A percentile compares a stretch with the other conserved stretches of the same genome.
Conservation (phyloP, 1,140 invertebrate species). For the Aphidius ervi region DNA sequence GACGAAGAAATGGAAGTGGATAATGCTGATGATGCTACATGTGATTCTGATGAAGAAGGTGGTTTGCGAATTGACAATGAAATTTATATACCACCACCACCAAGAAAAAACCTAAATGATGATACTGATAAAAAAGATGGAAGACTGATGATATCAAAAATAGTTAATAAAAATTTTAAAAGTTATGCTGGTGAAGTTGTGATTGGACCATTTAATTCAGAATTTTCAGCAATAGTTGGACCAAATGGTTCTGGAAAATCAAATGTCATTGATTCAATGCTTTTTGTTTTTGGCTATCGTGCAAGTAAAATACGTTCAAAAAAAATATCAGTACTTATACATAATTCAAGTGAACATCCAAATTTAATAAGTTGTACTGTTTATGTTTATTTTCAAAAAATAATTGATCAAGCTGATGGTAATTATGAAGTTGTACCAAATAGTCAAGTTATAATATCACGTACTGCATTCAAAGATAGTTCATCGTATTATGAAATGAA, state of each 20-base stretch:
- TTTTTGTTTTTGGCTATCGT: slow-evolving; percentile 98
- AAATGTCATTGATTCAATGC: slow-evolving; percentile 98
- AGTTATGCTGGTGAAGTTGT: slow-evolving; percentile 85
- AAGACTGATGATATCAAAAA: too few species aligned
- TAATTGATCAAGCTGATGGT: slow-evolving; percentile 71
- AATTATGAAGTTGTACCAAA: slow-evolving; percentile 65
- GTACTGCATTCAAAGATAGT: slow-evolving; percentile 87
- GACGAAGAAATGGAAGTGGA: slow-evolving; percentile 32
- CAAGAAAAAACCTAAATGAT: slow-evolving; percentile 63
- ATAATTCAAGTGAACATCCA: slow-evolving; percentile 83
- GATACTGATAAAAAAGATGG: slow-evolving; percentile 39
- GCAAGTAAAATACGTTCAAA: slow-evolving; percentile 95
- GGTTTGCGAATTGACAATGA: slow-evolving; percentile 65
- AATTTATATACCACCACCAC: slow-evolving; percentile 81
- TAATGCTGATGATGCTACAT: slow-evolving; percentile 39
- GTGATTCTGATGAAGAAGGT: slow-evolving; percentile 60
- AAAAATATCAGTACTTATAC: slow-evolving; percentile 90
- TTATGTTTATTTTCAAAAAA: slow-evolving; percentile 84
- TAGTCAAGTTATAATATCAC: slow-evolving; percentile 77
- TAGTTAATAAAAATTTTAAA: slow-evolving; percentile 88
- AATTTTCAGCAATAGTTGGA: slow-evolving; percentile 95
- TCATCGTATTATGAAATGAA: slow-evolving; percentile 84
- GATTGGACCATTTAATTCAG: slow-evolving; percentile 84
- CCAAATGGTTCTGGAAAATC: slow-evolving; percentile 99
- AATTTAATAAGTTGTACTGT: slow-evolving; percentile 82